Percentiles rank a stretch among this genome's conserved stretches.
Conservation (phyloP, 1,140 invertebrate genomes). For the Wasmannia auropunctata region DNA sequence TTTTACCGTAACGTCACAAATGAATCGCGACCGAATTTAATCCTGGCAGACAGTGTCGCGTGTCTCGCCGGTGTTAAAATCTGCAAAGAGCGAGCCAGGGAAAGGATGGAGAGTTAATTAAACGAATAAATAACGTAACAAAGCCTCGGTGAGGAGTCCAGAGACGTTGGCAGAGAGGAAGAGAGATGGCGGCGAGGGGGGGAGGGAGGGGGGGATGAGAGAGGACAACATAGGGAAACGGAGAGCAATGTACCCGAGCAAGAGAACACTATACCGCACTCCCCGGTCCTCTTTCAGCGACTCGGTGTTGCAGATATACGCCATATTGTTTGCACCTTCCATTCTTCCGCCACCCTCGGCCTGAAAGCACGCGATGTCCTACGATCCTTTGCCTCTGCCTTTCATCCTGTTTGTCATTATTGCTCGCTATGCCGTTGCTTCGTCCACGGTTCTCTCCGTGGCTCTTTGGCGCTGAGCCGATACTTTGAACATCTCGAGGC, state of each 20-base stretch:
- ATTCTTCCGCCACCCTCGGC: constrained; percentile 30
- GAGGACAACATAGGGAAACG: constrained; percentile 44
- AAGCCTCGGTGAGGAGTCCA: constrained; percentile 68
- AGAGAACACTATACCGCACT: constrained; percentile 52
- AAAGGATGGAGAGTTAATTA: constrained; percentile 81
- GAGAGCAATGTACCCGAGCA: constrained; percentile 24
- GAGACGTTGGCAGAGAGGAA: not conserved
- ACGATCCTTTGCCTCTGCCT: constrained; percentile 50
- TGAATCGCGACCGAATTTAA: constrained; percentile 67
- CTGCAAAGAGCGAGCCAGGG: constrained; percentile 67
- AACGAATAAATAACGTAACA: constrained; percentile 83
- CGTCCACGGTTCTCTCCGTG: not conserved
- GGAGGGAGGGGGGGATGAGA: not conserved
- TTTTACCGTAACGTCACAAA: constrained; percentile 28
- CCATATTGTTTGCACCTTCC: constrained; percentile 45
- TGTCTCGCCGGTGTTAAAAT: constrained; percentile 77
- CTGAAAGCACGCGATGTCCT: constrained; percentile 45
- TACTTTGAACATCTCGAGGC: constrained; percentile 30
- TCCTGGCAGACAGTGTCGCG: constrained; percentile 71
- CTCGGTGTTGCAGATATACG: constrained; percentile 63
- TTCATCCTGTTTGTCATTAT: constrained; percentile 52
- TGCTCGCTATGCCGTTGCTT: constrained; percentile 8
- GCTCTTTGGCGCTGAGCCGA: constrained; percentile 45
- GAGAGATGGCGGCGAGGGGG: too few relatives aligned
- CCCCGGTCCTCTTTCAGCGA: constrained; percentile 66